Evolutionary conservation across 1,140 invertebrate species (phyloP).

Genomic region (Ostrea denselamellosa): DNA sequence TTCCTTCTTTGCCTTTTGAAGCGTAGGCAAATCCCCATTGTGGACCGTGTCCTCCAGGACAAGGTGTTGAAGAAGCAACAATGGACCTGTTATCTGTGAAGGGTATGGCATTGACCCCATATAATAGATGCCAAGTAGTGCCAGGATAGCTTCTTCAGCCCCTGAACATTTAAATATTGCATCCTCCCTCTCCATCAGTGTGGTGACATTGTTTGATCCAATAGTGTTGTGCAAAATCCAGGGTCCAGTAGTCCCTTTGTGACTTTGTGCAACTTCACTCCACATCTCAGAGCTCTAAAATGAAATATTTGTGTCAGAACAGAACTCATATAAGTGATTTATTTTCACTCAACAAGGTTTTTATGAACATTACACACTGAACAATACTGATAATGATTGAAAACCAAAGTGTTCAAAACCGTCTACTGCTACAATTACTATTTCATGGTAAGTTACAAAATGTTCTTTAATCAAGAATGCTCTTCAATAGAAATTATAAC

Average conservation of each 20-base stretch:
- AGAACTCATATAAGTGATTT: too few species aligned
- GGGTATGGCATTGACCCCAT: background rate
- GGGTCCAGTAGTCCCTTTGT: background rate
- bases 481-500: too few species aligned
- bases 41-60: background rate
- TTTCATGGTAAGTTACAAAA: too few species aligned
- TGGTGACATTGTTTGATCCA: background rate
- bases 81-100: background rate
- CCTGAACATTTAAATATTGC: background rate
- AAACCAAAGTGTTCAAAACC: too few species aligned
- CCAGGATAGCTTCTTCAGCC: background rate
- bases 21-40: background rate
- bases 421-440: too few species aligned
- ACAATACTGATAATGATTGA: background rate
- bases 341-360: too few species aligned
- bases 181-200: background rate
- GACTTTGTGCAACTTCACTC: background rate
- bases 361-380: too few species aligned
- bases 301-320: background rate
- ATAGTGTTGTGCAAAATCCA: background rate
- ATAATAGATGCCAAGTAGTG: background rate
- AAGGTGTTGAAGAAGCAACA: background rate
- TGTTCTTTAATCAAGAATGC: too few species aligned
- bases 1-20: background rate
- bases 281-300: background rate